These are phyloP conservation scores for Romanogobio albipinnatus DNA, from an alignment of 2,113 vertebrate genomes.

Conservation along the genomic window DNA sequence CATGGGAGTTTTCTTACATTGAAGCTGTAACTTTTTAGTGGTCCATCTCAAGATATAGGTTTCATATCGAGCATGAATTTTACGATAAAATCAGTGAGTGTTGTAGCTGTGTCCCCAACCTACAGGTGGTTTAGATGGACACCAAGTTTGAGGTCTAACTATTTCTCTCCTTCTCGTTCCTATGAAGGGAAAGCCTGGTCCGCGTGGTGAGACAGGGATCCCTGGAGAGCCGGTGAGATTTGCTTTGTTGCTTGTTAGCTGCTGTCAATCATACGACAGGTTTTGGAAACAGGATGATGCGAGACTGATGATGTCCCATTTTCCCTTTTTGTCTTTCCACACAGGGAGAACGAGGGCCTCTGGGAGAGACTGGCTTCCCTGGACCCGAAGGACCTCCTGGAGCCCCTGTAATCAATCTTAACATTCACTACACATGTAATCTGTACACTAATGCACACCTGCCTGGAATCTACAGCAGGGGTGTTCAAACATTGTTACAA, in stretches of 20 bases:
- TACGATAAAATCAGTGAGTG: background rate
- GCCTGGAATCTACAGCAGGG: background rate
- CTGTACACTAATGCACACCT: background rate
- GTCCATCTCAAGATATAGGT: background rate
- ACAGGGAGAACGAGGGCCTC: slow-evolving; percentile 92
- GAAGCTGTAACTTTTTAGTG: background rate
- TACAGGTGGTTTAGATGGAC: background rate
- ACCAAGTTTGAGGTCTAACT: slow-evolving; percentile 2
- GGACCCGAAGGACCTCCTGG: slow-evolving; percentile 93
- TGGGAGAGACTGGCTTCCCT: slow-evolving; percentile 93
- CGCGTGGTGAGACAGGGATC: slow-evolving; percentile 83
- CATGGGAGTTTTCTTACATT: background rate
- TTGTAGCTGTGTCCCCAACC: background rate
- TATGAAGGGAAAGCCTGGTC: slow-evolving; percentile 88
- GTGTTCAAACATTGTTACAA: background rate
- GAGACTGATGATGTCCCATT: slow-evolving; percentile 59
- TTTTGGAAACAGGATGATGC: slow-evolving; percentile 42
- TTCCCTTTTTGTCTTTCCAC: slow-evolving; percentile 61
- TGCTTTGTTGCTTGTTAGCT: slow-evolving; percentile 51
- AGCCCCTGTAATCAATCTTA: slow-evolving; percentile 81
- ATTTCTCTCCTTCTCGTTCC: slow-evolving; percentile 50
- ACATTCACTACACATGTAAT: background rate
- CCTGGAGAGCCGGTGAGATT: slow-evolving; percentile 93
- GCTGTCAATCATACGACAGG: slow-evolving; percentile 33
- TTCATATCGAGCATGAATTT: background rate